Percentiles rank a stretch among this genome's conserved stretches.
Evolutionary conservation across 92 coral and sea anemone genomes (phyloP).

Genomic region (Heliopora coerulea): DNA sequence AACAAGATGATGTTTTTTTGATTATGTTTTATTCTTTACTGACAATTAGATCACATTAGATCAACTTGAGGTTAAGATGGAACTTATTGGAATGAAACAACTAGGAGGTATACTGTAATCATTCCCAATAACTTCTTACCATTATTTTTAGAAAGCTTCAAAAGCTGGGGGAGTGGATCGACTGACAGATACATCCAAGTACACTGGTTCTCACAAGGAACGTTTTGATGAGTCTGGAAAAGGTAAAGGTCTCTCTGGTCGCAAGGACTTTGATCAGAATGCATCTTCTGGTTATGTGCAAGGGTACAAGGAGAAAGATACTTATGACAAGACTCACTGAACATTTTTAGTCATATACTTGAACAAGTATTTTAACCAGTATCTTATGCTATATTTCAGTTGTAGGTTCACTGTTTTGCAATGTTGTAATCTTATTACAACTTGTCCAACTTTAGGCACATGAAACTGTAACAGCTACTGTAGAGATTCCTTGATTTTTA

Average conservation of each 20-base stretch:
- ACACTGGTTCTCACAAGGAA: slow-evolving; percentile 98
- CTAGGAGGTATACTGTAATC: no score
- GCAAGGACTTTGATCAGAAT: slow-evolving; percentile 70
- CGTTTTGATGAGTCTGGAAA: slow-evolving; percentile 92
- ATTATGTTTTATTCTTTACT: no score
- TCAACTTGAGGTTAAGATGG: no score
- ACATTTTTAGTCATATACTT: neutral
- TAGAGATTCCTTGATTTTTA: no score
- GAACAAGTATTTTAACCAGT: neutral
- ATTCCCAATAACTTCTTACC: no score
- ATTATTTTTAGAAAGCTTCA: slow-evolving; percentile 67
- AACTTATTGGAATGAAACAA: no score
- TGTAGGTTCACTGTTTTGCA: neutral
- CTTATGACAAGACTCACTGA: slow-evolving; percentile 71
- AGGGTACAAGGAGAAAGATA: slow-evolving; percentile 81
- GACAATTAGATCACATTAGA: no score
- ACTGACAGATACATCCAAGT: slow-evolving; percentile 85
- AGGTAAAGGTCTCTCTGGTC: slow-evolving; percentile 89
- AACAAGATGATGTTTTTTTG: no score
- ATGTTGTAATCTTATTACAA: no score
- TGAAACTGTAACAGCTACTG: no score
- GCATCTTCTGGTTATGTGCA: slow-evolving; percentile 88
- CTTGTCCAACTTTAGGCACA: no score
- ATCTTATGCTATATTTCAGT: neutral
- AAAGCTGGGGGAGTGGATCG: slow-evolving; percentile 92